A percentile compares a stretch with the other conserved stretches of the same genome.
Conservation (phyloP, 2,888 invertebrate species). For the Thymelicus lineola region DNA sequence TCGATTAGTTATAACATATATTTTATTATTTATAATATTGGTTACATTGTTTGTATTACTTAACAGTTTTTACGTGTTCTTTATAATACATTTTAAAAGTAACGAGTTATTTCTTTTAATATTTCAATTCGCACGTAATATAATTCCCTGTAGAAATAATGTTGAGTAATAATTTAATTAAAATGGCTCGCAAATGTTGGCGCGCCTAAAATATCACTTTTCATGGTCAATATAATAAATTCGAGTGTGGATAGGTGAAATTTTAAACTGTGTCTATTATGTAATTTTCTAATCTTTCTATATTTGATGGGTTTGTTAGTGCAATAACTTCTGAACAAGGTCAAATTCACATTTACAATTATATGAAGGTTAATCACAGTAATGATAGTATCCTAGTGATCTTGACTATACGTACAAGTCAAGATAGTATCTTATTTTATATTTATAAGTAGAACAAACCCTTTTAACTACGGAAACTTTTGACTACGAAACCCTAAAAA, state of each 20-base stretch:
- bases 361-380: too few species aligned
- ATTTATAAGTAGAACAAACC: too few species aligned
- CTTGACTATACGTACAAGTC: too few species aligned
- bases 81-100: constrained; percentile 7
- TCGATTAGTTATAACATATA: too few species aligned
- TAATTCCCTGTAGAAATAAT: constrained; percentile 54
- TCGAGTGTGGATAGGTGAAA: background rate
- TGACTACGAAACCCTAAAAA: too few species aligned
- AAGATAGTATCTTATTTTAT: too few species aligned
- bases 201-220: constrained; percentile 44
- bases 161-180: constrained; percentile 52
- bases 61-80: background rate
- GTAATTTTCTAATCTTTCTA: background rate
- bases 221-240: constrained; percentile 22
- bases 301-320: background rate
- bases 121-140: constrained; percentile 24
- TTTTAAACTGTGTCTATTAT: background rate
- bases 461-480: too few species aligned
- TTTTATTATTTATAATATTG: too few species aligned
- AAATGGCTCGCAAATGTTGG: constrained; percentile 45
- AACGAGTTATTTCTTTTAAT: constrained; percentile 1
- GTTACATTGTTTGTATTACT: background rate
- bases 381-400: too few species aligned
- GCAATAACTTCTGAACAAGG: too few species aligned
- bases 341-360: too few species aligned